Percentiles rank a stretch among this genome's conserved stretches.
Evolutionary conservation across 2,888 invertebrate genomes (phyloP).

Genomic region (Ditula angustiorana): DNA sequence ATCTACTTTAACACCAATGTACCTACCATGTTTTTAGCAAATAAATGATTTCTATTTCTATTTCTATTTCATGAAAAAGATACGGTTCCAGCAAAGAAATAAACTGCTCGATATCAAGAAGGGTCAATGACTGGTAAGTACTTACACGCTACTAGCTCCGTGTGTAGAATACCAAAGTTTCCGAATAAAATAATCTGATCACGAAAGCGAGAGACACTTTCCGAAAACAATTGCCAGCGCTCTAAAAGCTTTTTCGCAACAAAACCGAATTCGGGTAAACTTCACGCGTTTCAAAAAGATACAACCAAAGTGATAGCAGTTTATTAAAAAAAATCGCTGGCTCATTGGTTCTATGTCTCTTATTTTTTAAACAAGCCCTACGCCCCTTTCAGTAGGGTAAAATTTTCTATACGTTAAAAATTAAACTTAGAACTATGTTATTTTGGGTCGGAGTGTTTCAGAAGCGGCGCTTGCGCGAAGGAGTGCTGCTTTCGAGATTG

Average conservation of each 20-base stretch:
- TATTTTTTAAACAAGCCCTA: background rate
- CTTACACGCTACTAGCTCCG: slow-evolving; percentile 6
- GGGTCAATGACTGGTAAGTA: slow-evolving; percentile 18
- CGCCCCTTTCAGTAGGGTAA: background rate
- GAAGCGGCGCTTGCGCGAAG: slow-evolving; percentile 42
- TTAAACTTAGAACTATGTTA: background rate
- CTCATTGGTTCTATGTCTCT: background rate
- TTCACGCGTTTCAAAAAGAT: slow-evolving; percentile 36
- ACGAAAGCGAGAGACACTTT: slow-evolving; percentile 40
- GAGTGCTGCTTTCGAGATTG: slow-evolving; percentile 2
- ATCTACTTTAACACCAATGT: too few relatives aligned
- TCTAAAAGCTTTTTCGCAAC: slow-evolving; percentile 37
- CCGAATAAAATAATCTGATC: slow-evolving; percentile 41
- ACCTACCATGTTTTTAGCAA: too few relatives aligned
- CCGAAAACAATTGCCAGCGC: slow-evolving; percentile 40
- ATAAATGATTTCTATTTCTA: background rate
- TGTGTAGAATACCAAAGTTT: slow-evolving; percentile 20
- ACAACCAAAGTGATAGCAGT: slow-evolving; percentile 34
- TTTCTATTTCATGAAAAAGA: background rate
- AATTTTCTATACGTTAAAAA: background rate
- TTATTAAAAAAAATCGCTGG: slow-evolving; percentile 32
- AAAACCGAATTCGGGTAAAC: slow-evolving; percentile 41
- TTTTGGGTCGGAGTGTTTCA: background rate
- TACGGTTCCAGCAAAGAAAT: background rate
- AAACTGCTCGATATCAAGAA: background rate